Evolutionary conservation across 2,888 invertebrate genomes (phyloP), one percentile per base, ranked within the genome.

Genomic region (Neelides folsomi): DNA sequence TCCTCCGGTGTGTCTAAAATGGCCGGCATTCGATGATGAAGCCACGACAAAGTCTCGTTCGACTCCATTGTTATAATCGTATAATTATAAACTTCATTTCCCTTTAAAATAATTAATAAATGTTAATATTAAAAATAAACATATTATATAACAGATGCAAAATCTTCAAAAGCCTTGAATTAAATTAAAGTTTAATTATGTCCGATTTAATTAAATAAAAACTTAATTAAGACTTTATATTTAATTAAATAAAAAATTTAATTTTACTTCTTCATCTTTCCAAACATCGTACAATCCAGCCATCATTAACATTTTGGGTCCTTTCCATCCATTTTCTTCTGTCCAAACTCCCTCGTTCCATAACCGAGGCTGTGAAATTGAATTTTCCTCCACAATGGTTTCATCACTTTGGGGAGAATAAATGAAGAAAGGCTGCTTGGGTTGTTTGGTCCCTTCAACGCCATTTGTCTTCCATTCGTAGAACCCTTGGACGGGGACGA

Each of bases 1-100:
- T 81, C 76, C 64, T 80, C 73, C 38, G 82, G 78, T 35, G 75
- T 77, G 51, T 79, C 77, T 42, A 88, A 72, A 64, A 87, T 76
- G n/a, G 85, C 82, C 52, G 87, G 87, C 78, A 82, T 81, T 66
- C 87, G 76, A 65, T 85, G 79, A 71, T 87, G 87, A 47, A 87
- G 71, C 81, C 82, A 83, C 35, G 77, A 74, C 58, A 86, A 68
- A 13, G 77, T 75, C 37, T 74, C 69, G 57, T 80, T 80, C 0
- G 86, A 79, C 41, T 82, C 81, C 74, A 81, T 83, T 13, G 88
- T 88, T 44, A 88, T 80, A 1, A 87, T 74, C 42, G 82, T 77
- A 68, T 83, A 87, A 57, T 81, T 82, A 64, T 81, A 83, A 42
- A 83, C 75, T 42, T 76, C 73, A 52, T 75, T 73, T 20, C 75